These are phyloP conservation scores for Thrips palmi DNA, from an alignment of 1,140 invertebrate species.

Conservation along the genomic window DNA sequence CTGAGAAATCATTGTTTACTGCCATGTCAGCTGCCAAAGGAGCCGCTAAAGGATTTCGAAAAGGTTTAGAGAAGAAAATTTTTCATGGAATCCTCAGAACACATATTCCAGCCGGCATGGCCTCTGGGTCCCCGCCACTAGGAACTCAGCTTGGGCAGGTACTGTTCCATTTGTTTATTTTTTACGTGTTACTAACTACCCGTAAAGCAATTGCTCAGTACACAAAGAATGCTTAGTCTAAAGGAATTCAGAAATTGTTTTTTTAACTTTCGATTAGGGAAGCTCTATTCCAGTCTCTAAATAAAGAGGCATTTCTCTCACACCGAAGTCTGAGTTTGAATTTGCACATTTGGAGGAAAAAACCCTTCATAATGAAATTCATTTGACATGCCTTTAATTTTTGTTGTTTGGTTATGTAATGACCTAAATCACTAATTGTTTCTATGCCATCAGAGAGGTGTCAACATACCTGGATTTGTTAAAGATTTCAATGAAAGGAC, in stretches of 20 bases:
- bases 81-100: conserved; percentile 55
- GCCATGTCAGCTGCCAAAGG: too few species aligned
- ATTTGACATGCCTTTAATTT: not conserved
- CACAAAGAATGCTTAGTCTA: not conserved
- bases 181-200: not conserved
- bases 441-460: conserved; percentile 76
- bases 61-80: too few species aligned
- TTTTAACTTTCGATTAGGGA: not conserved
- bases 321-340: not conserved
- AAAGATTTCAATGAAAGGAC: conserved; percentile 97
- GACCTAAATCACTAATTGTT: too few species aligned
- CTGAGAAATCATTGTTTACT: too few species aligned
- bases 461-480: conserved; percentile 91
- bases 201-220: not conserved
- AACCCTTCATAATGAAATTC: conserved; percentile 3
- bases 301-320: not conserved
- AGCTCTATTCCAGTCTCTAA: too few species aligned
- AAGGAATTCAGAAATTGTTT: not conserved
- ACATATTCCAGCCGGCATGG: conserved; percentile 72
- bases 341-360: conserved; percentile 1
- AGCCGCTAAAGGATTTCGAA: too few species aligned
- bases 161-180: conserved; percentile 9
- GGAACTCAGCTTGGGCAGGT: conserved; percentile 85
- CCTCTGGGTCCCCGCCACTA: conserved; percentile 70
- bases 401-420: too few species aligned